Base-by-base conservation (phyloP, 1,140 invertebrate species). In the Penaeus japonicus region DNA sequence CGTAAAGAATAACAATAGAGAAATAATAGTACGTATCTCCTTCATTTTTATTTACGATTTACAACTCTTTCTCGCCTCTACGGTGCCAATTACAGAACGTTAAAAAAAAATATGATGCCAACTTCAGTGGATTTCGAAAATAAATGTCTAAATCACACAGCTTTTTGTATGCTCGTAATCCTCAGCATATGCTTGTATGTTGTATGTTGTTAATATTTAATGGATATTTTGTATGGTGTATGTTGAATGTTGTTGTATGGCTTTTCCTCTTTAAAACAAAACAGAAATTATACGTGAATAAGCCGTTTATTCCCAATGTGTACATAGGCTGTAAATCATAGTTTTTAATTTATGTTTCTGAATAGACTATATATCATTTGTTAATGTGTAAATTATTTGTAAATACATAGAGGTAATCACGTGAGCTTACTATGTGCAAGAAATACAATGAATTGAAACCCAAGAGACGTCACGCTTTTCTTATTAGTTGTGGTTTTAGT, bases 301-400 rank as follows among this genome's bases (percentile, higher is more conserved):
- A 59, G 15, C 55, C 22, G 62, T 70, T 24, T 70, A 70, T 70
- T 24, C 30, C 30, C 62, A 70, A 30, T 82, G 80, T 59, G 57
- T 62, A 82, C 32, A 82, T 82, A 62, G 47, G 77, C 77, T 82
- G 54, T 82, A 62, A 57, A 82, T 82, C 80, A 82, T 82, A 82
- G 57, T 79, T 59, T 82, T n/a, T 82, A 82, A 82, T 82, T 59
- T 82, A 59, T 82, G 80, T 47, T 82, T 62, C 80, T 82, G 55
- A 82, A 59, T 82, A 57, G 35, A 59, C 57, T 82, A 62, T 82
- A 82, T 82, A 82, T 62, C 57, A 27, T 82, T 82, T 47, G 35
- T 62, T 62, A 22, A 32, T 15, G 27, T 82, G 55, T 82, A 82
- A 82, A 82, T 82, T 82, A 82, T 82, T 82, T 82, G 80, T 82